These are phyloP conservation scores for Agapornis canus DNA, from an alignment of 2,797 vertebrate genomes.

Conservation along the genomic window DNA sequence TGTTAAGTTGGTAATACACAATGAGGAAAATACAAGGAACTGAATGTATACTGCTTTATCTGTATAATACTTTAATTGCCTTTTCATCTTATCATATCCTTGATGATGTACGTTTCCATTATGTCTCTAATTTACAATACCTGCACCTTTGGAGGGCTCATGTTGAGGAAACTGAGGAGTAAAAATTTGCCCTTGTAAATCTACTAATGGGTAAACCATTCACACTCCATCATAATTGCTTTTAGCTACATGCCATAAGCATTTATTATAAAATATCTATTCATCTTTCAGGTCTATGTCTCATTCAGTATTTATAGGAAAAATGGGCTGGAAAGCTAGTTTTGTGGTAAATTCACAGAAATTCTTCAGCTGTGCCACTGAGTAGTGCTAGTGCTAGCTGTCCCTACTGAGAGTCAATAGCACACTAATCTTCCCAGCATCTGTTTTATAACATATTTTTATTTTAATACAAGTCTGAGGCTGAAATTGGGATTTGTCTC, in stretches of 20 bases:
- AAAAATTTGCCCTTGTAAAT: background rate
- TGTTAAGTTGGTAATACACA: background rate
- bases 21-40: background rate
- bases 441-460: background rate
- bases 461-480: background rate
- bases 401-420: slow-evolving; percentile 28
- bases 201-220: background rate
- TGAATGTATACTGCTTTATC: slow-evolving; percentile 13
- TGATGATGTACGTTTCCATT: slow-evolving; percentile 13
- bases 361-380: background rate
- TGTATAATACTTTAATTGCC: slow-evolving; percentile 47
- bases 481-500: background rate
- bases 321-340: background rate
- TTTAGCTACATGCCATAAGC: background rate
- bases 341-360: background rate
- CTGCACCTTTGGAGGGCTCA: background rate
- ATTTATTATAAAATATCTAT: background rate
- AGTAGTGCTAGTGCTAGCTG: slow-evolving; percentile 35
- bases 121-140: slow-evolving; percentile 46
- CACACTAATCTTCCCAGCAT: background rate
- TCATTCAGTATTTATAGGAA: background rate
- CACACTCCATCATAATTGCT: background rate
- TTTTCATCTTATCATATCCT: slow-evolving; percentile 39
- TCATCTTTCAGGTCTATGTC: background rate
- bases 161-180: background rate